A percentile compares a stretch with the other conserved stretches of the same genome.
Evolutionary conservation across 2,113 vertebrate genomes (phyloP).

Genomic region (Lepisosteus osseus): DNA sequence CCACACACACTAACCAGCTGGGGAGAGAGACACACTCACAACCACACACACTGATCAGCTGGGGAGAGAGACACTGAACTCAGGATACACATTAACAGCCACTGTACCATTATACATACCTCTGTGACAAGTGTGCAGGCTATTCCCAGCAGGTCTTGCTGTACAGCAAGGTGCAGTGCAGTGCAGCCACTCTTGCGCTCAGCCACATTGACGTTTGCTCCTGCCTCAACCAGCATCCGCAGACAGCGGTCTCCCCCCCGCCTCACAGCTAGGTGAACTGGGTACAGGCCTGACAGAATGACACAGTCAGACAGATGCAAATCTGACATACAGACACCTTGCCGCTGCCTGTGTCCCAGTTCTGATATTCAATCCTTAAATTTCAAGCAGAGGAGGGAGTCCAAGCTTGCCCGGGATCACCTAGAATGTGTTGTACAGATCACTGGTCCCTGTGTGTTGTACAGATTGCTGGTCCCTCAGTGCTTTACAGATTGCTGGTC

Average conservation of each 20-base stretch:
- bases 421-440: no score
- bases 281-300: conserved; percentile 72
- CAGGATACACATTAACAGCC: neutral
- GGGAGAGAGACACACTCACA: no score
- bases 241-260: conserved; percentile 77
- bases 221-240: conserved; percentile 78
- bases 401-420: neutral
- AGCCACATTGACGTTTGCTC: conserved; percentile 77
- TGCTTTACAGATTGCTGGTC: no score
- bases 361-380: no score
- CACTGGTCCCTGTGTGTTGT: no score
- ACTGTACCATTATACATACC: conserved; percentile 51
- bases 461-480: no score
- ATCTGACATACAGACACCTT: neutral
- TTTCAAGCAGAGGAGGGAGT: no score
- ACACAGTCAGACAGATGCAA: neutral
- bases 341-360: no score
- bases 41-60: no score
- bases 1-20: no score
- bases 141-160: conserved; percentile 83
- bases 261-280: conserved; percentile 84
- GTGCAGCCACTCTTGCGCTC: conserved; percentile 88
- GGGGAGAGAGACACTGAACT: no score
- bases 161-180: conserved; percentile 83
- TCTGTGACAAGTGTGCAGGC: conserved; percentile 85